Evolutionary conservation across 1,140 invertebrate species (phyloP).

Genomic region (Mycetomoellerius zeteki): DNA sequence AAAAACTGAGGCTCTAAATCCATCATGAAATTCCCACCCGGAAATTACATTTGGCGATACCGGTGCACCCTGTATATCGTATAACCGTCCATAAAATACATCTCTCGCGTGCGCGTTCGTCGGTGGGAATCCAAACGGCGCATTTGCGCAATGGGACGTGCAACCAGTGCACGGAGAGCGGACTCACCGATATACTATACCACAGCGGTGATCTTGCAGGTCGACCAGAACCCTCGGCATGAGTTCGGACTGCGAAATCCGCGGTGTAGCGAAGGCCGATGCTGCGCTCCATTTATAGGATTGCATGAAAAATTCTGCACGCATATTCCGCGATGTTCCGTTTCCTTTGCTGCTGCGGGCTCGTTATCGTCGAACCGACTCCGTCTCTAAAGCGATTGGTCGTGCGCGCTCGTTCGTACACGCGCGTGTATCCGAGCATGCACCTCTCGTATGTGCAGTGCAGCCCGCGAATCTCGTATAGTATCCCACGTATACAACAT

Average conservation of each 20-base stretch:
- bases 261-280: background rate
- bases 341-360: conserved; percentile 67
- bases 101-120: conserved; percentile 70
- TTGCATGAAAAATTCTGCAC: conserved; percentile 82
- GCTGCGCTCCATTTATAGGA: conserved; percentile 81
- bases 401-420: conserved; percentile 59
- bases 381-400: conserved; percentile 71
- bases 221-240: conserved; percentile 47
- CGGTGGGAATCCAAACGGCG: conserved; percentile 81
- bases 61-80: conserved; percentile 42
- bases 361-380: conserved; percentile 74
- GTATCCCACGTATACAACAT: background rate
- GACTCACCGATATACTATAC: conserved; percentile 36
- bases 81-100: conserved; percentile 79
- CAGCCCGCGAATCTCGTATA: background rate
- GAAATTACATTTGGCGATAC: conserved; percentile 17
- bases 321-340: conserved; percentile 73
- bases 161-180: conserved; percentile 70
- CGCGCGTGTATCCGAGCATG: conserved; percentile 25
- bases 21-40: background rate
- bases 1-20: conserved; percentile 11
- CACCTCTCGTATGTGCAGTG: background rate
- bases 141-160: conserved; percentile 84
- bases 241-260: background rate
- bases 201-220: background rate